Base-by-base conservation (phyloP, 2,888 invertebrate species). In the Chrysotoxum bicinctum region DNA sequence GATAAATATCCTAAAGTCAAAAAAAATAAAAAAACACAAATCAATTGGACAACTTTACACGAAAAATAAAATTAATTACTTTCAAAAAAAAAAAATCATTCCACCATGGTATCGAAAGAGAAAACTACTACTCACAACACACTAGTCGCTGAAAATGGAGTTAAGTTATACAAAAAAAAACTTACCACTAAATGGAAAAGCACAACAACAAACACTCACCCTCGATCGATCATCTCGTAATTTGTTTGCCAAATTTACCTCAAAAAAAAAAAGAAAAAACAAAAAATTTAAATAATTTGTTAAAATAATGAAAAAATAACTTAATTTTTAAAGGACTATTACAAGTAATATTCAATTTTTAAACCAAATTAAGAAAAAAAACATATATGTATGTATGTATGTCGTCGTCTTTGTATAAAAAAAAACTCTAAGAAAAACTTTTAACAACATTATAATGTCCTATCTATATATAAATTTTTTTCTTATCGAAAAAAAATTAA, bases 161-260 rank as follows among this genome's bases (percentile, higher is more conserved):
- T 68, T 62, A 66, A 77, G 48, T 56, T 54, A 76, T 56, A 62
- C 10, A 72, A 45, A 60, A 50, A 66, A 62, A 77, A 64, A 81
- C 50, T 64, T 64, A 60, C 37, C 32, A 37, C 30, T 52, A 43
- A 76, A 81, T 40, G 60, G 68, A 75, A 60, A 66, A 82, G 74
- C 75, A 83, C 40, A 87, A 64, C 74, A 76, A 23, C 54, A 56
- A 72, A 80, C 52, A 75, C 72, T 80, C 68, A 75, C 64, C 45
- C 81, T 78, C 72, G 86, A 78, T 76, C 64, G 70, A 40, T 75
- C 76, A 73, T 77, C 70, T 77, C 70, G 87, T 82, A 88, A 89
- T 89, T 89, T 90, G 90, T 90, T 91, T 90, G 91, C 91, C 91
- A 91, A 91, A 91, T 91, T 91, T 91, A 91, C 91, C 91, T 91